Conservation (phyloP, 2,888 invertebrate genomes). For the Clepsis dumicolana region DNA sequence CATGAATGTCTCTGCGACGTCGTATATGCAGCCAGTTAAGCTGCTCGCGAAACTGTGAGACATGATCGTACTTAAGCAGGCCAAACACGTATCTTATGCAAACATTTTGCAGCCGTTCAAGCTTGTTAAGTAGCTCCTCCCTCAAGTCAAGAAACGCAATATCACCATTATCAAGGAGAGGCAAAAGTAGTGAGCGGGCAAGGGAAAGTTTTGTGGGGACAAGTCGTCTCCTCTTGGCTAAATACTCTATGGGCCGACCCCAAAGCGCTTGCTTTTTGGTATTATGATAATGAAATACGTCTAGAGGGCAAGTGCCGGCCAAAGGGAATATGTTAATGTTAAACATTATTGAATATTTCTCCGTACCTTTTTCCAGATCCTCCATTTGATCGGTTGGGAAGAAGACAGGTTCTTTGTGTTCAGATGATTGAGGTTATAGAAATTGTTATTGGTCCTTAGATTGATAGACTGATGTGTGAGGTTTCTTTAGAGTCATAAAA, state of each 20-base stretch:
- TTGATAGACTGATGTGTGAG: neutral
- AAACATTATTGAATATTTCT: slow-evolving; percentile 12
- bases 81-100: too few species aligned
- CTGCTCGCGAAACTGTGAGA: too few species aligned
- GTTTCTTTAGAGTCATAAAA: too few species aligned
- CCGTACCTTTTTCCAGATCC: slow-evolving; percentile 6
- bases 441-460: neutral
- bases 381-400: neutral
- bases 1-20: too few species aligned
- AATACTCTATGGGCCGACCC: neutral
- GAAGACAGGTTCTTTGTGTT: slow-evolving; percentile 1
- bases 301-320: slow-evolving; percentile 5
- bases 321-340: slow-evolving; percentile 8
- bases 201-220: too few species aligned
- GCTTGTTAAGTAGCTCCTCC: too few species aligned
- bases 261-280: neutral
- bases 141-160: too few species aligned
- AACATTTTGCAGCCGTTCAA: too few species aligned
- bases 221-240: neutral
- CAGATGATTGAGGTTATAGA: neutral
- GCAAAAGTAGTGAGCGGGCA: too few species aligned
- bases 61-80: too few species aligned
- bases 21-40: too few species aligned
- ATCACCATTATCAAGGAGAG: too few species aligned
- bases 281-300: slow-evolving; percentile 7